phyloP scores from a whole-genome alignment of 2,888 invertebrate genomes.

The Acrobasis suavella region DNA sequence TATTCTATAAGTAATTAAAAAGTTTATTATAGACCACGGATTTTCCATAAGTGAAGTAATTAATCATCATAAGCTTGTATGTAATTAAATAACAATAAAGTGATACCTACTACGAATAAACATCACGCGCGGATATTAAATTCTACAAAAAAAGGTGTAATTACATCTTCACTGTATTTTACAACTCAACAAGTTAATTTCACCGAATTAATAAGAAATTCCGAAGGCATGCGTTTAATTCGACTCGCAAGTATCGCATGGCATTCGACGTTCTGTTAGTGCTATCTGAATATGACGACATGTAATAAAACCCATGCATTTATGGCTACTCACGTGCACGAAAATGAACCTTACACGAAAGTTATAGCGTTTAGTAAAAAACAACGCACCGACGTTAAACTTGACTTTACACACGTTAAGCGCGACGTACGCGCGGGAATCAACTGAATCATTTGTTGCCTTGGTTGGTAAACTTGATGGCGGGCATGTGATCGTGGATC shows the following conservation, averaged over 20 bases:
- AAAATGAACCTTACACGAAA: slow-evolving; percentile 35
- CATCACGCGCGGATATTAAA: neutral
- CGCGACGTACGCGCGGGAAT: slow-evolving; percentile 66
- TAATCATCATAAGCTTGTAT: neutral
- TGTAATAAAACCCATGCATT: slow-evolving; percentile 18
- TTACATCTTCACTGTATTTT: slow-evolving; percentile 16
- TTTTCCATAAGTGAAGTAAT: neutral
- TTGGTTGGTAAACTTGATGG: slow-evolving; percentile 58
- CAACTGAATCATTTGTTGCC: slow-evolving; percentile 56
- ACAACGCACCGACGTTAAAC: slow-evolving; percentile 62
- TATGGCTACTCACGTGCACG: slow-evolving; percentile 29
- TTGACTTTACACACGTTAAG: slow-evolving; percentile 48
- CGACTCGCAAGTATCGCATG: slow-evolving; percentile 32
- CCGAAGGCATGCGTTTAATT: slow-evolving; percentile 43
- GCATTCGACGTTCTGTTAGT: slow-evolving; percentile 19
- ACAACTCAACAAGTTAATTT: slow-evolving; percentile 14
- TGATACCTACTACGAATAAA: neutral
- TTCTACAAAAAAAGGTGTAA: slow-evolving; percentile 1
- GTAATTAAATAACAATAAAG: neutral
- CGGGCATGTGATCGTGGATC: slow-evolving; percentile 73
- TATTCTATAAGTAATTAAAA: neutral
- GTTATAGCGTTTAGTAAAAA: slow-evolving; percentile 25
- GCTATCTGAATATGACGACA: slow-evolving; percentile 25
- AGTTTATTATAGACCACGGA: neutral
- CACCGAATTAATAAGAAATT: slow-evolving; percentile 28